phyloP scores from a whole-genome alignment of 2,888 invertebrate genomes.

The Apodemia hepburni region DNA sequence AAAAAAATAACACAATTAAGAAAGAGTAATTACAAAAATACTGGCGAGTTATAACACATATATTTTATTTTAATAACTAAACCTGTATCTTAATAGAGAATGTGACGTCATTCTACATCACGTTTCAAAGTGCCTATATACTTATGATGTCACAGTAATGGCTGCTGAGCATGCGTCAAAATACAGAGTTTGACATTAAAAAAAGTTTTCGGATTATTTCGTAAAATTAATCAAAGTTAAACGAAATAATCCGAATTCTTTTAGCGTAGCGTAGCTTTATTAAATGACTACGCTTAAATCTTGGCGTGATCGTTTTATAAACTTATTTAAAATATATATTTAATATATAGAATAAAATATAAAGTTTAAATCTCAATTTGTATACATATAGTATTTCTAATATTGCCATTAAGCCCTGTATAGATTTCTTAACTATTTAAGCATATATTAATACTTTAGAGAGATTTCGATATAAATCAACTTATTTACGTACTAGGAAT shows the following conservation, averaged over 20 bases:
- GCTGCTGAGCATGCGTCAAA: neutral
- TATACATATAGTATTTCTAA: conserved; percentile 39
- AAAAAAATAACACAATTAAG: too few relatives aligned
- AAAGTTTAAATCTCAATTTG: neutral
- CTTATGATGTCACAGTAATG: neutral
- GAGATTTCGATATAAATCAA: neutral
- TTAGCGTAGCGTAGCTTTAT: too few relatives aligned
- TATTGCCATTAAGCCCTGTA: conserved; percentile 65
- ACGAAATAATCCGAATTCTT: too few relatives aligned
- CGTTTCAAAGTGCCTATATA: neutral
- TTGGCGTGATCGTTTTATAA: neutral
- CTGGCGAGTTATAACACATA: too few relatives aligned
- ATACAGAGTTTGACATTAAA: too few relatives aligned
- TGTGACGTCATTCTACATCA: neutral
- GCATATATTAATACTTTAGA: conserved; percentile 28
- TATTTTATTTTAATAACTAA: too few relatives aligned
- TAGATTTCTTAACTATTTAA: conserved; percentile 37
- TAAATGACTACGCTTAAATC: neutral
- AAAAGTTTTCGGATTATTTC: too few relatives aligned
- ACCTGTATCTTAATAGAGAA: too few relatives aligned
- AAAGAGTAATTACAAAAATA: too few relatives aligned
- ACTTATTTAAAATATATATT: conserved; percentile 24
- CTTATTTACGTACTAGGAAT: too few relatives aligned
- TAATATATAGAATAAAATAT: conserved; percentile 26
- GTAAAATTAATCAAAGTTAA: too few relatives aligned